Evolutionary conservation across 2,888 invertebrate species (phyloP), one percentile per base, ranked within the genome.

Genomic region (Rotaria socialis): DNA sequence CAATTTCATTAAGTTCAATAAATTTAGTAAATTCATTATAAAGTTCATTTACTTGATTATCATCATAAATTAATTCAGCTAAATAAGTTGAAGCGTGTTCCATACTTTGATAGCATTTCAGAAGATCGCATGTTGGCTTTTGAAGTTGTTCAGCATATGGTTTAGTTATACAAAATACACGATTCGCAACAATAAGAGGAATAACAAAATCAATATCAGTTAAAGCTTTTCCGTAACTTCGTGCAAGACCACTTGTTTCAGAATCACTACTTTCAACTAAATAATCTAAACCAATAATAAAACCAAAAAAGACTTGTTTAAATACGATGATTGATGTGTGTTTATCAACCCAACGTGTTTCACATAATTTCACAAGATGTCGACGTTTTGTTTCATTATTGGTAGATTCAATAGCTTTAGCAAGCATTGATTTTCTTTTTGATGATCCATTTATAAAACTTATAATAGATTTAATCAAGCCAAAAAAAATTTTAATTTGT

Each of bases 1-100:
- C 67, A 27, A 67, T 67, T 10, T 67, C 27, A 67, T 67, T 67
- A 3, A 16, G 4, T 55, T 55, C 19, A 16, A 55, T 19, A 55
- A 55, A 55, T 55, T 11, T 4, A 4, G 5, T 55, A 55, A 55
- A 55, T 19, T 55, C 16, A 55, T 55, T 55, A 55, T 41, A 19
- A 75, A 75, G 75, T 22, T 80, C 75, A 80, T 47, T 22, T 43
- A 80, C 43, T 47, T 22, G 75, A 6, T 47, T n/a, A 80, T 80
- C 75, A 80, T 47, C 43, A 27, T 47, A 80, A 43, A 80, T 4
- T 24, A 43, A 43, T 80, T 80, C 75, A 43, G 43, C 41, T 43
- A 43, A 22, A 41, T 75, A 43, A 22, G 6, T 75, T 43, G 75
- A 41, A 24, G 24, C 5, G 22, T 75, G 41, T 75, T 43, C 24